Base-by-base conservation (phyloP, 2,113 vertebrate species). In the Pterocles burchelli region DNA sequence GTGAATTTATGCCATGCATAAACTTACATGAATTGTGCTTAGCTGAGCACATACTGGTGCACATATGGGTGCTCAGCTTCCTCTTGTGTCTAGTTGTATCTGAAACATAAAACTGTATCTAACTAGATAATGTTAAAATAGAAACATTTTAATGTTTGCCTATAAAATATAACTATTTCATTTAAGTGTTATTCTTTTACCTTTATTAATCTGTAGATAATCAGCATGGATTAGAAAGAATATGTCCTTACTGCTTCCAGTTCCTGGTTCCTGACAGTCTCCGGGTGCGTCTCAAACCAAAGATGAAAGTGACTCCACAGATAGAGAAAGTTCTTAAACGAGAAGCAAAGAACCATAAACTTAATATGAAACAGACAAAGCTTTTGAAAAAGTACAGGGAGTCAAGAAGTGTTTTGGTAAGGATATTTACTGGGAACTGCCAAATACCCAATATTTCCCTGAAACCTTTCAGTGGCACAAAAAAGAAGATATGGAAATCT, bases 211-310 rank as follows among this genome's bases (percentile, higher is more conserved):
- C 91, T 97, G 49, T 91, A 99, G 98, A 61, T 48, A 38, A 76
- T 11, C 92, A 80, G 26, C 3, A 7, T 45, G 87, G 65, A 87
- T 94, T 96, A 55, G 91, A 96, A 85, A 77, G 93, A 49, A 15
- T 98, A 31, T 99, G 99, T 94, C 96, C 97, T 6, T 96, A 98
- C 97, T 99, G 99, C 96, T 98, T 98, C 96, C 98, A 99, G 97
- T 98, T 98, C 95, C 97, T 98, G 61, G 92, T 96, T 89, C 98
- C 98, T 29, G 98, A 97, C 91, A 98, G 98, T 86, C 95, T 97
- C 88, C 96, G 97, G 8, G 97, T 99, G 9, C 98, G 99, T 26
- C 96, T 99, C 72, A 98, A 97, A 77, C 98, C 99, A 19, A 99
- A 99, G 96, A 95, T 91, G 75, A 98, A 94, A 55, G 76, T 98